These are phyloP conservation scores for Porites lobata DNA, from an alignment of 92 coral and sea anemone genomes.

Conservation along the genomic window DNA sequence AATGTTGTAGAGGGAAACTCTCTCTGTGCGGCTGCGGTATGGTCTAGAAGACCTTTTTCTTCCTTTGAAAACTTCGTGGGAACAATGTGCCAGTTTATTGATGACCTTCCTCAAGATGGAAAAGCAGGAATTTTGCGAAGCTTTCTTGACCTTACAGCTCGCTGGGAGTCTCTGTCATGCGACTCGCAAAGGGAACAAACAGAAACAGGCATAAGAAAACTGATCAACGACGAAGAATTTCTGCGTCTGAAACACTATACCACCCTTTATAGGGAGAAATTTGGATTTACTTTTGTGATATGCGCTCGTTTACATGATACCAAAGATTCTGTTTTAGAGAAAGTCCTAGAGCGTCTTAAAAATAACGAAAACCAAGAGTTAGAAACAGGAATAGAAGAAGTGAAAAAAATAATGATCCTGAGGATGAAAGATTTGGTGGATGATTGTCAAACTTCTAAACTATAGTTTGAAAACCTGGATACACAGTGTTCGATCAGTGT, in stretches of 20 bases:
- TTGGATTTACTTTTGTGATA: constrained; percentile 76
- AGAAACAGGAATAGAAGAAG: constrained; percentile 63
- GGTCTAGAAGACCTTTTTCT: constrained; percentile 50
- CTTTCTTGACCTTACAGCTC: constrained; percentile 67
- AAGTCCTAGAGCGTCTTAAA: not conserved
- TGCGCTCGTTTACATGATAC: constrained; percentile 71
- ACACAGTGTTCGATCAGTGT: too few species aligned
- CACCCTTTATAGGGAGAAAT: constrained; percentile 55
- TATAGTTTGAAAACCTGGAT: not conserved
- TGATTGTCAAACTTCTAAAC: constrained; percentile 61
- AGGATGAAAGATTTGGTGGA: constrained; percentile 64
- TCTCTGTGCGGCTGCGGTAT: constrained; percentile 74
- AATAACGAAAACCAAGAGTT: constrained; percentile 55
- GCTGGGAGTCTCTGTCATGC: constrained; percentile 49
- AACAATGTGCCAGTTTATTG: constrained; percentile 63
- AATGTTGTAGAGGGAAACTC: constrained; percentile 68
- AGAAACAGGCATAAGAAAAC: constrained; percentile 49
- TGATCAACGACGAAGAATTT: constrained; percentile 46
- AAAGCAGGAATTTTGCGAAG: constrained; percentile 61
- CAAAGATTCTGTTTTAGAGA: constrained; percentile 48
- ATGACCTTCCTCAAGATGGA: constrained; percentile 57
- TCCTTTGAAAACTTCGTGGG: constrained; percentile 44
- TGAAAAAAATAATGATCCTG: constrained; percentile 71
- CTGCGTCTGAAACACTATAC: constrained; percentile 38
- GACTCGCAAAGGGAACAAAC: constrained; percentile 73